phyloP scores from a whole-genome alignment of 2,888 invertebrate genomes.

The Diploptera punctata region DNA sequence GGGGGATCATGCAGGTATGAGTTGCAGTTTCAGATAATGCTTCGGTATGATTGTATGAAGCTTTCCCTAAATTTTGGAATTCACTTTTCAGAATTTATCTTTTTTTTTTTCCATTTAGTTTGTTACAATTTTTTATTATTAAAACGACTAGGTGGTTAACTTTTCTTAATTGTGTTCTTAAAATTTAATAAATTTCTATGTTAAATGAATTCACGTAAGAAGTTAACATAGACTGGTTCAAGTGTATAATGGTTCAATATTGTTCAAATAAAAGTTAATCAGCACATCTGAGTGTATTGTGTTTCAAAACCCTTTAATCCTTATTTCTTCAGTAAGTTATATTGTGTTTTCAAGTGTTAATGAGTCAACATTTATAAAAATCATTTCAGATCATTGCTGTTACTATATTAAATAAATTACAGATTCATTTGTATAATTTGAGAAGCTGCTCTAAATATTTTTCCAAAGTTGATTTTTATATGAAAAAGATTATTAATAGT shows the following conservation, averaged over 20 bases:
- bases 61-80: background rate
- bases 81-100: background rate
- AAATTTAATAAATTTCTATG: background rate
- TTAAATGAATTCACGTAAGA: conserved; percentile 1
- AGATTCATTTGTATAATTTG: too few species aligned
- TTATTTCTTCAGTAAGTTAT: too few species aligned
- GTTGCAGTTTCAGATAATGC: conserved; percentile 23
- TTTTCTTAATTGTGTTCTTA: background rate
- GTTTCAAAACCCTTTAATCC: background rate
- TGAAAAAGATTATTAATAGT: too few species aligned
- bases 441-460: too few species aligned
- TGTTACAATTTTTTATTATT: background rate
- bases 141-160: conserved; percentile 6
- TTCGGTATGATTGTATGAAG: conserved; percentile 21
- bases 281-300: background rate
- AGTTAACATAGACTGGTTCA: conserved; percentile 14
- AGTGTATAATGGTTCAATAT: conserved; percentile 15
- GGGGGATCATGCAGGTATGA: conserved; percentile 34
- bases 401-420: too few species aligned
- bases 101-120: background rate
- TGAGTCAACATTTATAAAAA: too few species aligned
- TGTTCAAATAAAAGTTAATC: conserved; percentile 21
- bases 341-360: too few species aligned
- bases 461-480: too few species aligned
- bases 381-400: too few species aligned